Percentiles rank a stretch among this genome's conserved stretches.
These are phyloP conservation scores for Cirrhinus molitorella DNA, from an alignment of 2,797 vertebrate genomes.

Conservation along the genomic window DNA sequence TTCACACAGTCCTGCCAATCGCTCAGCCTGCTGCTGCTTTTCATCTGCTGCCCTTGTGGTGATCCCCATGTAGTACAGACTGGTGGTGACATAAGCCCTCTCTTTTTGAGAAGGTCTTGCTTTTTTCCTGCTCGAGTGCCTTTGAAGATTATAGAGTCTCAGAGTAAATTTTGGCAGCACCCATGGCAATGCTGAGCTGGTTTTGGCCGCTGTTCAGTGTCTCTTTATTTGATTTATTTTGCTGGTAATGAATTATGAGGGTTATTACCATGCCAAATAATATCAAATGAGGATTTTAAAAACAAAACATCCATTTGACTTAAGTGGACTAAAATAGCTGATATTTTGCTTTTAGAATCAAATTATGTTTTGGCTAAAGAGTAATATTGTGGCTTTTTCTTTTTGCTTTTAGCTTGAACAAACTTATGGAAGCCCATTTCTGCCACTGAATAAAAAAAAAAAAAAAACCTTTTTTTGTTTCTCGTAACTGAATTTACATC, in stretches of 20 bases:
- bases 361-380: neutral
- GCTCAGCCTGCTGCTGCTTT: conserved; percentile 35
- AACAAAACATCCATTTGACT: neutral
- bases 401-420: neutral
- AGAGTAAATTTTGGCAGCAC: conserved; percentile 18
- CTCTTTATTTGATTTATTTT: conserved; percentile 13
- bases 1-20: conserved; percentile 50
- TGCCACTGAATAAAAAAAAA: too few relatives aligned
- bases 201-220: conserved; percentile 17
- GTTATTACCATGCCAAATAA: conserved; percentile 4
- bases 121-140: conserved; percentile 28
- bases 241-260: neutral
- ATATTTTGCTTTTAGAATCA: neutral
- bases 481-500: too few relatives aligned
- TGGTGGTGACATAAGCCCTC: conserved; percentile 9
- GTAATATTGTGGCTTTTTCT: neutral
- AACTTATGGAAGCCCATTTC: neutral
- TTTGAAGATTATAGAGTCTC: conserved; percentile 40
- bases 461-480: too few relatives aligned
- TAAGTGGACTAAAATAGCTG: neutral
- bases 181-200: neutral
- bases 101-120: conserved; percentile 20
- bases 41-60: conserved; percentile 48
- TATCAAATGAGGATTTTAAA: neutral
- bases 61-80: conserved; percentile 21